phyloP scores from a whole-genome alignment of 2,113 vertebrate genomes.

The Planiliza haematocheilus region DNA sequence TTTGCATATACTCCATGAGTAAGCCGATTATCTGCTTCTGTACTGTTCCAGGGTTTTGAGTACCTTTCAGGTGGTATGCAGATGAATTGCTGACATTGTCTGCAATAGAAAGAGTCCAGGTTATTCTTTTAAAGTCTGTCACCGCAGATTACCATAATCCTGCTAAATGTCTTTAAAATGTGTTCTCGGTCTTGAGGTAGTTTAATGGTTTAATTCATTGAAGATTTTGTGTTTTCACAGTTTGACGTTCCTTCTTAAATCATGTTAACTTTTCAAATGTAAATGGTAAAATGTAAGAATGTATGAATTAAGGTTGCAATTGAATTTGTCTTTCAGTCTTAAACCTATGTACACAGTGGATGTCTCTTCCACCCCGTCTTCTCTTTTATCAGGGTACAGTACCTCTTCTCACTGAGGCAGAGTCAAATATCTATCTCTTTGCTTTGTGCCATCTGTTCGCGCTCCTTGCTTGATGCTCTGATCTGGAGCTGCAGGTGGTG shows the following conservation, averaged over 20 bases:
- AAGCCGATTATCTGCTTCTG: conserved; percentile 6
- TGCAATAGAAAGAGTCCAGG: not conserved
- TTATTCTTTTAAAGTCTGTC: conserved; percentile 29
- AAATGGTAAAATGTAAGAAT: not conserved
- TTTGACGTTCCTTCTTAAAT: not conserved
- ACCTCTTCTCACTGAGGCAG: conserved; percentile 16
- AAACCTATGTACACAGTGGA: not conserved
- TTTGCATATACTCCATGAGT: conserved; percentile 12
- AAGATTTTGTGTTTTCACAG: conserved; percentile 12
- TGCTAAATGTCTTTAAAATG: conserved; percentile 29
- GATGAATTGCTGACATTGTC: not conserved
- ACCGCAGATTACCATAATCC: conserved; percentile 43
- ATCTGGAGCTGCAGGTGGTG: conserved; percentile 55
- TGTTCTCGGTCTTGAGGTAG: conserved; percentile 11
- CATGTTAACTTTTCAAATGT: not conserved
- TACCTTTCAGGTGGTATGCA: not conserved
- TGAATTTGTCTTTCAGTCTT: not conserved
- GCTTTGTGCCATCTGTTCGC: conserved; percentile 49
- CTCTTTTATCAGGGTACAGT: not conserved
- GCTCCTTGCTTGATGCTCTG: conserved; percentile 14
- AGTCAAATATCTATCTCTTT: conserved; percentile 40
- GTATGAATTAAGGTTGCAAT: too few species aligned
- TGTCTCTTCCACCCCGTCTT: not conserved
- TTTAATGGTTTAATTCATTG: conserved; percentile 24
- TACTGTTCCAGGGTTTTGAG: not conserved